Conservation (phyloP, 1,140 invertebrate genomes). For the Pteromalus puparum region DNA sequence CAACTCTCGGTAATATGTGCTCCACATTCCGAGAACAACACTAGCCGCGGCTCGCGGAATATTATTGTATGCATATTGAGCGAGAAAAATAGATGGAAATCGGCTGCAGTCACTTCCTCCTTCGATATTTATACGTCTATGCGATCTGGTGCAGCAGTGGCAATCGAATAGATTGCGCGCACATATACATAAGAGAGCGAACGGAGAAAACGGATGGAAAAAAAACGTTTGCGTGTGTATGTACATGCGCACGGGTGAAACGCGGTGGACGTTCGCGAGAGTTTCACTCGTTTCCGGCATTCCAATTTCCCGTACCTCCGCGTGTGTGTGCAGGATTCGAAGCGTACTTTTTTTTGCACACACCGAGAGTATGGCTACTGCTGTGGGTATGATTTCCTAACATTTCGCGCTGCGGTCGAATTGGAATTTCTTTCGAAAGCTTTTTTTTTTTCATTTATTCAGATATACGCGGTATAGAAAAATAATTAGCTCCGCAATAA, state of each 20-base stretch:
- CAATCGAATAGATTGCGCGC: conserved; percentile 10
- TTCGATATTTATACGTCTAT: background rate
- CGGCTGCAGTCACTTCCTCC: conserved; percentile 7
- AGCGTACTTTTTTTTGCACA: background rate
- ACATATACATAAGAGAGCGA: background rate
- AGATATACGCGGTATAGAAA: no score
- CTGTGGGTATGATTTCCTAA: background rate
- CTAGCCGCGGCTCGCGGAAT: background rate
- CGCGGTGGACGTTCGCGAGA: background rate
- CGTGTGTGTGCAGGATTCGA: background rate
- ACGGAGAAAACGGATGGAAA: conserved; percentile 10
- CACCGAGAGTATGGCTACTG: background rate
- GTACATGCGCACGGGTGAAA: background rate
- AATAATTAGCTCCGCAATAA: no score
- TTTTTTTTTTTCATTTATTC: no score
- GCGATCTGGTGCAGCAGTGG: background rate
- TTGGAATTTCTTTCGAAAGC: no score
- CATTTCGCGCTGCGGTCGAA: background rate
- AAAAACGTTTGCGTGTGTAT: background rate
- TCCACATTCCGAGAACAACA: background rate
- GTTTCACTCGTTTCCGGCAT: conserved; percentile 40
- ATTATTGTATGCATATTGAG: conserved; percentile 44
- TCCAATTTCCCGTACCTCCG: conserved; percentile 23
- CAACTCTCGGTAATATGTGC: background rate
- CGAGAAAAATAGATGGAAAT: conserved; percentile 24